Percentiles rank a stretch among this genome's conserved stretches.
These are phyloP conservation scores for Mizuhopecten yessoensis DNA, from an alignment of 1,140 invertebrate genomes.

Conservation along the genomic window DNA sequence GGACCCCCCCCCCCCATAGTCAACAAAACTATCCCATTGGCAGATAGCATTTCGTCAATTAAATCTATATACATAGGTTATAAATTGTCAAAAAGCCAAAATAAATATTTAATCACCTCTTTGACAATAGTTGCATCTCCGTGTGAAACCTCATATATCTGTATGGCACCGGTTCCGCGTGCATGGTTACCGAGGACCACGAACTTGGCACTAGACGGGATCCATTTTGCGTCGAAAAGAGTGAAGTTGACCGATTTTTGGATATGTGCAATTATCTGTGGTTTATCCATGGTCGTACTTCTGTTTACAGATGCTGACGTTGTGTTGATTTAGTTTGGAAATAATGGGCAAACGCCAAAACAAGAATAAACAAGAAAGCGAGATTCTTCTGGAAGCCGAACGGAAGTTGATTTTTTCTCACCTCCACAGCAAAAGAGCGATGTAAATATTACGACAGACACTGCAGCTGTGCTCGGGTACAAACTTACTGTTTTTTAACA, in stretches of 20 bases:
- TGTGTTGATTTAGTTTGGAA: neutral
- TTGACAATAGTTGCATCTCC: conserved; percentile 89
- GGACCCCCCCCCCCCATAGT: no score
- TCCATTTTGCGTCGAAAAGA: conserved; percentile 96
- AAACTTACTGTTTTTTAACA: neutral
- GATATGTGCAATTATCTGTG: conserved; percentile 94
- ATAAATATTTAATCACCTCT: conserved; percentile 82
- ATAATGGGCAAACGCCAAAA: neutral
- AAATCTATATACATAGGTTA: no score
- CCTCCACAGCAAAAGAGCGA: neutral
- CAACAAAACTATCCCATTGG: no score
- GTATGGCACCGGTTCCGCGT: conserved; percentile 91
- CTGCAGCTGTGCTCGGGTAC: neutral
- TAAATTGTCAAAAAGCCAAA: no score
- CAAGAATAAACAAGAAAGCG: conserved; percentile 52
- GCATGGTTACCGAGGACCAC: conserved; percentile 93
- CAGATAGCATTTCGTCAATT: no score
- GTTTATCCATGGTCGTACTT: conserved; percentile 87
- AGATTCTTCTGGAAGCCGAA: conserved; percentile 51
- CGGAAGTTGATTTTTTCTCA: conserved; percentile 37
- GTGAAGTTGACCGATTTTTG: conserved; percentile 93
- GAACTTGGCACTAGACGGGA: conserved; percentile 96
- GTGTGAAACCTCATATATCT: conserved; percentile 93
- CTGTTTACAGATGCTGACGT: neutral
- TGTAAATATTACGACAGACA: neutral